Evolutionary conservation across 2,113 vertebrate species (phyloP), one percentile per base, ranked within the genome.

Genomic region (Cryptotis parvus): DNA sequence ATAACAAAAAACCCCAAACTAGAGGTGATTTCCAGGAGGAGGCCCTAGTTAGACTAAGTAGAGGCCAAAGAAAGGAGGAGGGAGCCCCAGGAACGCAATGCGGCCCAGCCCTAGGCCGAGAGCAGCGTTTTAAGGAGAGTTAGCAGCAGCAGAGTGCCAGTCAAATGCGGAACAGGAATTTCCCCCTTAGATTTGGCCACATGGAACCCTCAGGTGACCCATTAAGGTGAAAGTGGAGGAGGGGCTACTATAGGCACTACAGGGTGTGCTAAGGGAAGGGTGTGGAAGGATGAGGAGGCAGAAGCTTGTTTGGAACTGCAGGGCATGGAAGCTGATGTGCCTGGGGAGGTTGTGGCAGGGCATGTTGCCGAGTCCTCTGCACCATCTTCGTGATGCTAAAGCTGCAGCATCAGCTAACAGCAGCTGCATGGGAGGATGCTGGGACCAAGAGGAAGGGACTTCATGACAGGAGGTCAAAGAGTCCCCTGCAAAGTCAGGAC

Each of bases 91-190:
- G 31, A 31, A 58, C 55, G 0, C 0, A 49, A 37, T 35, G 65
- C 18, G 75, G 2, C 81, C 58, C 55, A 58, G 55, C 35, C 37
- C 39, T 61, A 58, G 84, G 55, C 35, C 16, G 1, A 4, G 69
- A 63, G 12, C 83, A 68, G 81, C n/a, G 16, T 63, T 84, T 72
- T 89, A 77, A 81, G 24, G 72, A 76, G 75, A 86, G 8, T 29
- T 31, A 29, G 26, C 9, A 31, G 63, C 10, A 10, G 29, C 20
- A n/a, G 90, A n/a, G 26, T 52, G 16, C 37, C 15, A 18, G 15
- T 65, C 39, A 90, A 33, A 82, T 33, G 24, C 83, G 45, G 74
- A 90, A 89, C 43, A 79, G 85, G 82, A 89, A 63, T 55, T 43
- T 33, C 80, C 77, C 45, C 85, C 82, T 87, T 65, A 69, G 69